These are phyloP conservation scores for Gambusia holbrooki DNA, from an alignment of 2,113 vertebrate species.

Conservation along the genomic window DNA sequence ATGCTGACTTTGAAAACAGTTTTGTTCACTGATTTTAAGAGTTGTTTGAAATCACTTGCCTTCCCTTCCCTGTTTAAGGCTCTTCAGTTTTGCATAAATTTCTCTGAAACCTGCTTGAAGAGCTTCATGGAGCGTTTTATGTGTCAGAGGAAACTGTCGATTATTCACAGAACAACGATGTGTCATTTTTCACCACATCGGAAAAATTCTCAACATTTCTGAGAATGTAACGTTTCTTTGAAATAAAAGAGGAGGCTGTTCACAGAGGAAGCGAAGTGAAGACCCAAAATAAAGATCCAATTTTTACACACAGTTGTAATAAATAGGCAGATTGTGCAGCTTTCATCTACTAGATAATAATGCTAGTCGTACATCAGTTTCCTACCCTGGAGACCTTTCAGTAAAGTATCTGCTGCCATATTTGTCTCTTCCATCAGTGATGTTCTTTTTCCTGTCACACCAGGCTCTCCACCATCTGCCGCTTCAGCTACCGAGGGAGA, in stretches of 20 bases:
- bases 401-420: neutral
- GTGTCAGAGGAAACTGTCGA: neutral
- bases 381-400: neutral
- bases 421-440: constrained; percentile 5
- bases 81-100: neutral
- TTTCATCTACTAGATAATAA: neutral
- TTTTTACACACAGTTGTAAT: neutral
- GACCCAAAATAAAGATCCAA: neutral
- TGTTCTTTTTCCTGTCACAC: constrained; percentile 8
- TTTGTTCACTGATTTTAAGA: neutral
- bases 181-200: neutral
- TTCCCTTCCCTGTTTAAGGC: neutral
- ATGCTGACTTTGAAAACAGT: neutral
- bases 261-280: neutral
- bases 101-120: neutral
- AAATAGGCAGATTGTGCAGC: neutral
- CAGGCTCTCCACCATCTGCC: constrained; percentile 13
- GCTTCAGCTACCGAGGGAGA: neutral
- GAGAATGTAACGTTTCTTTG: neutral
- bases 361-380: neutral
- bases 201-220: neutral
- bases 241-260: neutral
- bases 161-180: neutral
- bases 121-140: too few relatives aligned
- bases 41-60: neutral